These are phyloP conservation scores for Camponotus floridanus DNA, from an alignment of 1,140 invertebrate species.

Conservation along the genomic window DNA sequence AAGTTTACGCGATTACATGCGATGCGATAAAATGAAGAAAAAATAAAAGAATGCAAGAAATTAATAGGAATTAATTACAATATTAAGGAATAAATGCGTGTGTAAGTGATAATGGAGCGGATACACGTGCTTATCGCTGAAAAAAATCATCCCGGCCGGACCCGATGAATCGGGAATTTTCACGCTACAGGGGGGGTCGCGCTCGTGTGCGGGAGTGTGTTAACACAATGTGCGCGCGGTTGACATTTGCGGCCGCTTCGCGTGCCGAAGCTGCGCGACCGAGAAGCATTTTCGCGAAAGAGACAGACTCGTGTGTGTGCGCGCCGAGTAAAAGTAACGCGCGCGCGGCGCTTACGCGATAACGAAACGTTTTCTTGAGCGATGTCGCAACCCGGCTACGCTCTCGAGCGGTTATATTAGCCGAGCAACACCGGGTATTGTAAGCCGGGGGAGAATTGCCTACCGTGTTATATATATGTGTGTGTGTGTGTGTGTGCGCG, in stretches of 20 bases:
- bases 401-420: conserved; percentile 40
- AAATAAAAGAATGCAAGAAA: neutral
- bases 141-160: neutral
- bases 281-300: conserved; percentile 48
- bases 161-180: conserved; percentile 26
- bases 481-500: conserved; percentile 53
- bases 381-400: conserved; percentile 59
- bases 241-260: conserved; percentile 49
- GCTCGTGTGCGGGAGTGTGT: conserved; percentile 22
- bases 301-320: neutral
- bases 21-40: neutral
- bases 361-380: conserved; percentile 69
- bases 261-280: conserved; percentile 30
- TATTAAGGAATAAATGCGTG: neutral
- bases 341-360: conserved; percentile 58
- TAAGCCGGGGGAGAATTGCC: conserved; percentile 51
- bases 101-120: neutral
- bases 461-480: conserved; percentile 53
- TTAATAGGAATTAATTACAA: too few relatives aligned
- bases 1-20: neutral
- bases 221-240: conserved; percentile 11
- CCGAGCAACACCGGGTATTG: conserved; percentile 15
- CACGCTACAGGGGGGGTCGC: neutral
- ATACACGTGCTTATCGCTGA: conserved; percentile 1
- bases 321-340: conserved; percentile 55